A percentile compares a stretch with the other conserved stretches of the same genome.
These are phyloP conservation scores for Diphyllodes magnificus DNA, from an alignment of 2,113 vertebrate genomes.

Conservation along the genomic window DNA sequence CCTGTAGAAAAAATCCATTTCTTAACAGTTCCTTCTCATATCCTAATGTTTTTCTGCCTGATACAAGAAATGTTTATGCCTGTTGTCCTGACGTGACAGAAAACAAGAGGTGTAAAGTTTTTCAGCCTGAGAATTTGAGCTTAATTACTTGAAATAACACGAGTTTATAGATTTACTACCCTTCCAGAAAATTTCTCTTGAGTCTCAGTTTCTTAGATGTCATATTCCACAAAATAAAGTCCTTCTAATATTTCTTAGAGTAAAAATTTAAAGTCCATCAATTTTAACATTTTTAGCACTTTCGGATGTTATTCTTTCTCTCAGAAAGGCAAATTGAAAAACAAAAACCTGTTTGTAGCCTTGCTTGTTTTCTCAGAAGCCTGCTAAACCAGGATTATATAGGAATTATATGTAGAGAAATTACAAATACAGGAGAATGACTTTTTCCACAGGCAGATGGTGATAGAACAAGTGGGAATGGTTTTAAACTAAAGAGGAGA, in stretches of 20 bases:
- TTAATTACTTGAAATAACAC: not conserved
- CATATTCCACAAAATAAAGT: not conserved
- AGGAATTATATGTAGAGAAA: not conserved
- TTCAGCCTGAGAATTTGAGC: not conserved
- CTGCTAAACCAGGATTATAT: not conserved
- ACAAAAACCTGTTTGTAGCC: not conserved
- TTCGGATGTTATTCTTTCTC: not conserved
- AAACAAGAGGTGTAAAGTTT: not conserved
- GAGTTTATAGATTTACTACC: not conserved
- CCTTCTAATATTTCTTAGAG: not conserved
- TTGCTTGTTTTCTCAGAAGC: not conserved
- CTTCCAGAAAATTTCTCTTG: not conserved
- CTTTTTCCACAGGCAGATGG: not conserved
- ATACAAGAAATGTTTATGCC: not conserved
- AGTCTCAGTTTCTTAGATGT: not conserved
- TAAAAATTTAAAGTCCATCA: not conserved
- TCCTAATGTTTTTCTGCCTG: rapidly evolving
- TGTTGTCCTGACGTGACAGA: not conserved
- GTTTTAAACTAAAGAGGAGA: not conserved
- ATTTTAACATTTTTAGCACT: not conserved
- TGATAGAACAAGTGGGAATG: not conserved
- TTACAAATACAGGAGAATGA: not conserved
- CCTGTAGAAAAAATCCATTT: not conserved
- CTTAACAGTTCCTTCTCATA: not conserved
- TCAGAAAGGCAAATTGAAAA: not conserved